A percentile compares a stretch with the other conserved stretches of the same genome.
Conservation (phyloP, 2,113 vertebrate genomes). For the Porphyrio hochstetteri region DNA sequence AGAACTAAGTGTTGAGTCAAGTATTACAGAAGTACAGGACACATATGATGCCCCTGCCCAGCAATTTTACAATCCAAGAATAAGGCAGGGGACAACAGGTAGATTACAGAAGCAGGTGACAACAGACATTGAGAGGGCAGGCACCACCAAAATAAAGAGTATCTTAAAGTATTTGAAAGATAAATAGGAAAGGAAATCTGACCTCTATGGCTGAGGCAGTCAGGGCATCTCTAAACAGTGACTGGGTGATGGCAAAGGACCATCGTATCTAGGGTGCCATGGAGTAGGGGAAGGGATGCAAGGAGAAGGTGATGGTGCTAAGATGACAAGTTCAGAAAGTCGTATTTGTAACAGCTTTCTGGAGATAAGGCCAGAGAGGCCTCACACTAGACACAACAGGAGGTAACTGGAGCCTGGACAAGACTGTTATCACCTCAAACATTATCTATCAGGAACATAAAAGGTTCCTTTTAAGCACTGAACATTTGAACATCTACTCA, state of each 20-base stretch:
- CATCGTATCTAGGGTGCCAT: accelerated
- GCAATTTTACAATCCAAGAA: background rate
- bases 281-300: background rate
- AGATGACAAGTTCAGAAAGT: background rate
- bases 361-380: background rate
- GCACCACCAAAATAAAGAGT: background rate
- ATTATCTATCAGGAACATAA: background rate
- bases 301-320: background rate
- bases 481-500: background rate
- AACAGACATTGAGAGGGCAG: background rate
- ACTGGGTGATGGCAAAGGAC: background rate
- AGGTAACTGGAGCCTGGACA: background rate
- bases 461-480: background rate
- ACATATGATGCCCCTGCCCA: background rate
- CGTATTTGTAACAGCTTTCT: background rate
- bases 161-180: background rate
- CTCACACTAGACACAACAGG: background rate
- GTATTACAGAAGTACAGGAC: background rate
- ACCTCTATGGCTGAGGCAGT: background rate
- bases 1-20: background rate
- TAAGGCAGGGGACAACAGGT: background rate
- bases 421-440: background rate
- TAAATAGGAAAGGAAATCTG: background rate
- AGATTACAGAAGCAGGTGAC: background rate
- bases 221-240: background rate